Base-by-base conservation (phyloP, 2,888 invertebrate species). In the Branchipolynoe longqiensis region DNA sequence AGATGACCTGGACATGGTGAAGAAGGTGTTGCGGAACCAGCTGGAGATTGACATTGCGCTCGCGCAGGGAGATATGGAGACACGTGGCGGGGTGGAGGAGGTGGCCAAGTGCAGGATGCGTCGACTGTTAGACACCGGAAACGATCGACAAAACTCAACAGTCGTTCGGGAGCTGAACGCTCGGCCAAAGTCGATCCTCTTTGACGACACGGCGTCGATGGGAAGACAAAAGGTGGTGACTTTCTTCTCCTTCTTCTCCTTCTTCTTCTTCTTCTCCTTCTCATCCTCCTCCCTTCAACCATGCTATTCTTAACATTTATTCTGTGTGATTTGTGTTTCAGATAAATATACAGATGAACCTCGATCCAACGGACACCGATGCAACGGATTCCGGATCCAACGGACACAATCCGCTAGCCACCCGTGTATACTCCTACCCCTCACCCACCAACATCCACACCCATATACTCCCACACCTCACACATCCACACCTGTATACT, bases 151-250 rank as follows among this genome's bases (percentile, higher is more conserved):
- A 58, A 58, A 87, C 31, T 64, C 74, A 8, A 31, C 33, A 48
- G 31, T 87, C 33, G 48, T 84, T 25, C 25, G 58, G 22, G 74
- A 82, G 22, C 38, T 86, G 18, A 54, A 38, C 25, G n/a, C 64
- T 8, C 0, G 87, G 38, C 83, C 85, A 41, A 87, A 87, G 48
- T 64, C 84, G 22, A 59, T 85, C 4, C 8, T 84, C 14, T 87
- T 82, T 82, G 82, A 82, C 22, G 56, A 54, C 33, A 36, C 28
- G 14, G 82, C 82, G 31, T 28, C 82, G 14, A 33, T 36, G n/a
- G 56, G 58, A 8, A 31, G 82, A 22, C 58, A 82, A 33, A 58
- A 58, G 56, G 82, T 82, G n/a, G n/a, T 1, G 2, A 56, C 12
- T n/a, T 14, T 56, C 3, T 56, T 14, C 56, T n/a, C 18, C 22